Percentiles rank a stretch among this genome's conserved stretches.
Conservation (phyloP, 2,113 vertebrate genomes). For the Paraplagusia blochii region DNA sequence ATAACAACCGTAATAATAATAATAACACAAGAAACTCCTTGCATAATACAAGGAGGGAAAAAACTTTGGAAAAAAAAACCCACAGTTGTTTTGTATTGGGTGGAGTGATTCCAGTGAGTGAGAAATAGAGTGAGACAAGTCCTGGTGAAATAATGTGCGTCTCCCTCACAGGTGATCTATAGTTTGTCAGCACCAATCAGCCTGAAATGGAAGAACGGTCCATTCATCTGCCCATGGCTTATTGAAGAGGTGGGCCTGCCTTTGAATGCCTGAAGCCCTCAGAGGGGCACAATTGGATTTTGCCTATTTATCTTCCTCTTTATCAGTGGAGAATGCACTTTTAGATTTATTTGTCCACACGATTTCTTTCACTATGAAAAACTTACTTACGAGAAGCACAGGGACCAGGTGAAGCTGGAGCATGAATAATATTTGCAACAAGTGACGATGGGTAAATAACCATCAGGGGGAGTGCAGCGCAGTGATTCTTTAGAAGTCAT, state of each 20-base stretch:
- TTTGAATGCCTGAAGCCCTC: slow-evolving; percentile 65
- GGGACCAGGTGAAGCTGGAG: slow-evolving; percentile 27
- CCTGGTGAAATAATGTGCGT: slow-evolving; percentile 60
- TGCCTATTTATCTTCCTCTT: slow-evolving; percentile 73
- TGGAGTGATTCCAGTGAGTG: slow-evolving; percentile 49
- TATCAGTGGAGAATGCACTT: slow-evolving; percentile 70
- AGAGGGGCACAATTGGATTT: slow-evolving; percentile 62
- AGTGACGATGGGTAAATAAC: slow-evolving; percentile 47
- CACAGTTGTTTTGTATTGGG: slow-evolving; percentile 38
- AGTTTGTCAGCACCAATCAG: slow-evolving; percentile 73
- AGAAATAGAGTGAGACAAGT: slow-evolving; percentile 62
- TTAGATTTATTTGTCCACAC: slow-evolving; percentile 68
- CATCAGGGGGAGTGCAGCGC: slow-evolving; percentile 44
- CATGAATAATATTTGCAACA: slow-evolving; percentile 51
- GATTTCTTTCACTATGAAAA: slow-evolving; percentile 58
- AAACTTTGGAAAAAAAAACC: too few relatives aligned
- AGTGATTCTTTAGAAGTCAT: slow-evolving; percentile 34
- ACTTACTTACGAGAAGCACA: slow-evolving; percentile 28
- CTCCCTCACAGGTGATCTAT: slow-evolving; percentile 72
- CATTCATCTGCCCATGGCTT: slow-evolving; percentile 72
- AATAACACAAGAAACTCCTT: too few relatives aligned
- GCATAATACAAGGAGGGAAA: too few relatives aligned
- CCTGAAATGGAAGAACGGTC: slow-evolving; percentile 62
- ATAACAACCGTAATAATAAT: too few relatives aligned
- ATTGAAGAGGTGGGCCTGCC: slow-evolving; percentile 69